Conservation (phyloP, 2,113 vertebrate species). For the Mus musculus region GRCm39 chr8:85955001-85955500, state of each 20-base stretch:
- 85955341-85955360: background rate
- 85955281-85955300: too few species aligned
- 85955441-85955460: background rate
- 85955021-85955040: too few species aligned
- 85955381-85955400: background rate
- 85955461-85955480: background rate
- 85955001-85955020: background rate
- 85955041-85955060: background rate
- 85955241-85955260: background rate
- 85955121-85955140: background rate
- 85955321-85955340: background rate
- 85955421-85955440: background rate
- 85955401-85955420: too few species aligned
- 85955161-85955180: background rate
- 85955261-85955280: background rate
- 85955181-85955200: background rate
- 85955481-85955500: background rate
- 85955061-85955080: background rate
- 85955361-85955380: background rate
- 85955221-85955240: background rate
- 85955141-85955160: background rate
- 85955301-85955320: background rate
- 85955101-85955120: background rate
- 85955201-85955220: background rate
- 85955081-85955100: background rate